These are phyloP conservation scores for Pygoscelis adeliae DNA, from an alignment of 2,113 vertebrate genomes.

Conservation along the genomic window DNA sequence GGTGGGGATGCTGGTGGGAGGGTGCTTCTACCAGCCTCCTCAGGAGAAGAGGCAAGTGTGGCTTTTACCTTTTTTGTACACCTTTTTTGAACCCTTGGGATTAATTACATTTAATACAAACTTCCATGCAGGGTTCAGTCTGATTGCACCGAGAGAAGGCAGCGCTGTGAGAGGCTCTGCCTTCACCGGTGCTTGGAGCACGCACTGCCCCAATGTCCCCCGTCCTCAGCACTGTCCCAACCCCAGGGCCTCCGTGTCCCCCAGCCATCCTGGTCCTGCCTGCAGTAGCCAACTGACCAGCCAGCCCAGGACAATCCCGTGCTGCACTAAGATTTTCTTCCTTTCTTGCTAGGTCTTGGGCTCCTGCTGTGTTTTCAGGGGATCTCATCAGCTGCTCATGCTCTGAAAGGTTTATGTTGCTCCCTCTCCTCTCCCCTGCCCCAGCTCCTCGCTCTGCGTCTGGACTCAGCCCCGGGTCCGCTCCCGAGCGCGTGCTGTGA, in stretches of 20 bases:
- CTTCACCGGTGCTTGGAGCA: not conserved
- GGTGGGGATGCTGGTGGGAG: not conserved
- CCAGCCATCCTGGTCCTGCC: not conserved
- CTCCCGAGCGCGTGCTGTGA: not conserved
- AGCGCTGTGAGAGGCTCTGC: not conserved
- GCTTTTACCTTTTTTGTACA: not conserved
- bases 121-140: not conserved
- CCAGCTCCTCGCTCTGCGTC: not conserved
- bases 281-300: not conserved
- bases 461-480: rapidly evolving
- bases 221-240: not conserved
- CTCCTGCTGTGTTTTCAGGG: not conserved
- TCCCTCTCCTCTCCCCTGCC: not conserved
- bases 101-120: not conserved
- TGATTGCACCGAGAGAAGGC: not conserved
- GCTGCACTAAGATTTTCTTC: not conserved
- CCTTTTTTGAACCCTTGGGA: not conserved
- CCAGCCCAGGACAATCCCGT: too few relatives aligned
- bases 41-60: not conserved
- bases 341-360: rapidly evolving
- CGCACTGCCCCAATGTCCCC: rapidly evolving
- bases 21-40: not conserved
- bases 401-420: not conserved
- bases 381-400: rapidly evolving
- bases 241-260: rapidly evolving